Evolutionary conservation across 2,797 vertebrate genomes (phyloP), one percentile per base, ranked within the genome.

Genomic region (Lagorchestes hirsutus): DNA sequence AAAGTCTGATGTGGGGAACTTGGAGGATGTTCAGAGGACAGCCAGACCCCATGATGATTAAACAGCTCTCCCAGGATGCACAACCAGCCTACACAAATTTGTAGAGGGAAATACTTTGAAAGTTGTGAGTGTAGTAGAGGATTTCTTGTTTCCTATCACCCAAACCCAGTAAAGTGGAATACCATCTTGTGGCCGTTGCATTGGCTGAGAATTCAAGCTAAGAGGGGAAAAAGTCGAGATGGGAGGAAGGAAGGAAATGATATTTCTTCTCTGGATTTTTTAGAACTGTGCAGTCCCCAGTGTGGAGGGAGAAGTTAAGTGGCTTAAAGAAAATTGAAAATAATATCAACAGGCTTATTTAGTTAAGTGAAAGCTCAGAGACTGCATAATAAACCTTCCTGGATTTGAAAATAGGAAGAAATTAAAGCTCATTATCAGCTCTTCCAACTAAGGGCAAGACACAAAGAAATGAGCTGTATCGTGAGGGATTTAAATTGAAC

Each of bases 41-140:
- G 12, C 11, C 87, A 52, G 24, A 9, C n/a, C 67, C 5, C 14
- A 46, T 10, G n/a, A 24, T 40, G 67, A 82, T 74, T 40, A 74
- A 82, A 82, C 40, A 40, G 46, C n/a, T 82, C 22, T 46, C 74
- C 22, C 8, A 46, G 28, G 62, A 22, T 55, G 74, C 46, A 91
- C 22, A 50, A 34, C 29, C 5, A 8, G 46, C 54, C 92, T 95
- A 58, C 34, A 95, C 90, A 94, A 91, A 50, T 90, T 82, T 94
- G 50, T 56, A 14, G 55, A 95, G 62, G 52, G 29, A 74, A 74
- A 82, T 18, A 18, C 31, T 13, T 27, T 56, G 5, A 31, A 34
- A 40, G 8, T 22, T 82, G 18, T 82, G 67, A 82, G 40, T 82
- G 46, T 46, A 40, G 40, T 46, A 22, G 22, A 82, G n/a, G 18